These are phyloP conservation scores for Liolophura sinensis DNA, from an alignment of 1,140 invertebrate species.

Conservation along the genomic window DNA sequence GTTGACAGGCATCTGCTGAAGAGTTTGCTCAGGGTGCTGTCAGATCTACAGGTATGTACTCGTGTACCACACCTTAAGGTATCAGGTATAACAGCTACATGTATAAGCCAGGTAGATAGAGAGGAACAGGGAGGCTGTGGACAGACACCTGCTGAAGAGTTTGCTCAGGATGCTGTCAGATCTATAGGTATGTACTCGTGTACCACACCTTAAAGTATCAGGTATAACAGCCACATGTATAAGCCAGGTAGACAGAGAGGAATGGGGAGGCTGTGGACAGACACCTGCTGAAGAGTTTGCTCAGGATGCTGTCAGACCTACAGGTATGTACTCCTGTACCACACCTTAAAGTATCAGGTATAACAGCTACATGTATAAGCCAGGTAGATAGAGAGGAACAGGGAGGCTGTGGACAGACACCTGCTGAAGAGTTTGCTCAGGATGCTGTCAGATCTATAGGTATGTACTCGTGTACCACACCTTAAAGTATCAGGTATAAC, in stretches of 20 bases:
- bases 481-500: too few species aligned
- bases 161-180: constrained; percentile 96
- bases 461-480: too few species aligned
- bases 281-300: constrained; percentile 88
- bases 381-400: too few species aligned
- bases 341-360: too few species aligned
- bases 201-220: too few species aligned
- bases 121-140: constrained; percentile 89
- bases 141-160: constrained; percentile 91
- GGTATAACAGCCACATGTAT: too few species aligned
- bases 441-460: too few species aligned
- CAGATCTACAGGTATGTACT: constrained; percentile 71
- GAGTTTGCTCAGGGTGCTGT: constrained; percentile 93
- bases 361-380: too few species aligned
- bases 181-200: constrained; percentile 61
- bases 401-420: background rate
- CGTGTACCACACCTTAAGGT: too few species aligned
- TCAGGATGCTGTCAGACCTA: constrained; percentile 96
- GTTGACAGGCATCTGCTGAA: constrained; percentile 94
- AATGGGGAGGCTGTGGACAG: constrained; percentile 93
- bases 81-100: background rate
- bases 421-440: background rate
- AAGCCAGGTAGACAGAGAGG: too few species aligned
- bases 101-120: too few species aligned
- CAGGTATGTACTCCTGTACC: constrained; percentile 39